phyloP scores from a whole-genome alignment of 2,888 invertebrate species.

The Zhengitettix transpicula region DNA sequence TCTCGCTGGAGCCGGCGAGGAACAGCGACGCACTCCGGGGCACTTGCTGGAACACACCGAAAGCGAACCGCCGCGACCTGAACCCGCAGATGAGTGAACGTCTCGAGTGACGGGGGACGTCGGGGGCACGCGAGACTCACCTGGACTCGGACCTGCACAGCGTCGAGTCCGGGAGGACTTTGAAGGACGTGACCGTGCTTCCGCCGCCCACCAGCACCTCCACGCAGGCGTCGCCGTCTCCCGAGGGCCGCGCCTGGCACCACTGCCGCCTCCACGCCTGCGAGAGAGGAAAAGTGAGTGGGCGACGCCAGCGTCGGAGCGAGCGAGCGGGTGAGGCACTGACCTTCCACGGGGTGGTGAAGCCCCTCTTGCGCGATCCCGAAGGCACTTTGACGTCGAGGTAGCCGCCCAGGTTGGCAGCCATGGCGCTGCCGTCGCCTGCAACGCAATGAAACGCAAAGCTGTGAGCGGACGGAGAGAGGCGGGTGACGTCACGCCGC shows the following conservation, averaged over 20 bases:
- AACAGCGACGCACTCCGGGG: slow-evolving; percentile 44
- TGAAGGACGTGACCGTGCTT: slow-evolving; percentile 26
- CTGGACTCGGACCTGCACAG: slow-evolving; percentile 47
- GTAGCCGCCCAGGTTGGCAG: slow-evolving; percentile 25
- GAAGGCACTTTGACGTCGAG: slow-evolving; percentile 25
- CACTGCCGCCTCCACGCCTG: slow-evolving; percentile 50
- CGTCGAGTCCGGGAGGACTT: slow-evolving; percentile 39
- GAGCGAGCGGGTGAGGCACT: no score
- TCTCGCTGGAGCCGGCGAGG: slow-evolving; percentile 43
- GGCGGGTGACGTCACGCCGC: no score
- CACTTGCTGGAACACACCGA: slow-evolving; percentile 37
- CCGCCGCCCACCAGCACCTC: slow-evolving; percentile 19
- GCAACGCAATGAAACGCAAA: no score
- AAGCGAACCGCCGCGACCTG: slow-evolving; percentile 46
- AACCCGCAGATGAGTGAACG: neutral
- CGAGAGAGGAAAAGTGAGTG: slow-evolving; percentile 12
- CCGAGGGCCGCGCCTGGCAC: slow-evolving; percentile 32
- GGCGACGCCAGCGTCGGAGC: no score
- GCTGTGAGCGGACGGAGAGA: no score
- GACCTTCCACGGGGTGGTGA: no score
- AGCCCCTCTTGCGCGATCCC: slow-evolving; percentile 19
- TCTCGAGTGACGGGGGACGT: no score
- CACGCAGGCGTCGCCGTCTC: slow-evolving; percentile 2
- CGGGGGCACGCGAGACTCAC: slow-evolving; percentile 11
- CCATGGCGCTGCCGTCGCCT: neutral